Evolutionary conservation across 2,888 invertebrate species (phyloP), one percentile per base, ranked within the genome.

Genomic region (Dynastes tityus): DNA sequence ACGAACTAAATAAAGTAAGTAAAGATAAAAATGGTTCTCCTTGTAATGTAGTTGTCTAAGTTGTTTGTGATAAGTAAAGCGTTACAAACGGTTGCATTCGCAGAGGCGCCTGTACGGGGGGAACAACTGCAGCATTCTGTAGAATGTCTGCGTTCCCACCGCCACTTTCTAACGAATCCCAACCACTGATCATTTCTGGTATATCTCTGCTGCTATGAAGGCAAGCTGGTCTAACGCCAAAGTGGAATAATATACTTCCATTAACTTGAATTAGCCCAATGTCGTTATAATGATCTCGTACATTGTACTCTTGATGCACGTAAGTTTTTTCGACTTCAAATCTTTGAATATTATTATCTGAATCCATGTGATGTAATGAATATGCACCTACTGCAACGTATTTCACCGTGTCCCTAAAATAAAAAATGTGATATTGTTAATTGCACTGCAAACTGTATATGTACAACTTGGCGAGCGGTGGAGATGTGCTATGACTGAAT

Each of bases 251-350:
- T 0, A 89, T 89, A 1, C 81, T 78, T 5, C 82, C 81, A 37
- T 88, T 87, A 53, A 91, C 81, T 82, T 87, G 86, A 1, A 91
- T 77, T 1, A 91, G 85, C 11, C 90, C 91, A 45, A 91, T 90
- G 78, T 91, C 91, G 81, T 91, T 87, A 82, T 91, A 91, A 76
- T 88, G 85, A 2, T 85, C 81, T 0, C 88, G 86, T 1, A 83
- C 78, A 53, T 84, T 84, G 81, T 90, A 91, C 0, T 85, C 80
- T 0, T 90, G 90, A 84, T 91, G 88, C 16, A 83, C 81, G 74
- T 88, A 87, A 55, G 85, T 85, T 51, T 86, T 78, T 0, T 83
- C 74, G 1, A 90, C 82, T 4, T 81, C 82, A 13, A 87, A 85
- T 32, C 88, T 82, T 80, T 88, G 87, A 84, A 80, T 45, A 78